Base-by-base conservation (phyloP, 2,888 invertebrate species). In the Ochropleura leucogaster region DNA sequence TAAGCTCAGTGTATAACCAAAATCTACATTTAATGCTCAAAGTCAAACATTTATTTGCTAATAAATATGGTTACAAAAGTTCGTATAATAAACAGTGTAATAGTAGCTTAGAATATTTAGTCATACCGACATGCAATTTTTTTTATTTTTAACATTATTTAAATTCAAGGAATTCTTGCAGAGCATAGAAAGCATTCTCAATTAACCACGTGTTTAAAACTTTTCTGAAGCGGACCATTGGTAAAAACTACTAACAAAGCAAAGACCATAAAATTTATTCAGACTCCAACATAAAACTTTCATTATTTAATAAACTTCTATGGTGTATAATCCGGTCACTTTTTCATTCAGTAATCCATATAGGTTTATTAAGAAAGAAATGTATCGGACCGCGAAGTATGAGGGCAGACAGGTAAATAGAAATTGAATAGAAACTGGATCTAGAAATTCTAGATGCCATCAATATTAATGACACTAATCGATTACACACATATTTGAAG, bases 391-490 rank as follows among this genome's bases (percentile, higher is more conserved):
- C 16, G 47, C 46, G 0, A 59, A 69, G 49, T 72, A 75, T 84
- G 66, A 64, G 46, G 69, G 42, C 69, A 59, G 59, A 68, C 72
- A 69, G 70, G 78, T 74, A 65, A 65, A 65, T 65, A 83, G 75
- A 82, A 78, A 86, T 68, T 67, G 59, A 68, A 68, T 82, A 82
- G 85, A 85, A 85, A 87, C 85, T 76, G 47, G 77, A 59, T 70
- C 69, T 68, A 53, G 59, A 64, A 74, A 70, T 76, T 80, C 80
- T 55, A 63, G 70, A 82, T 77, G 59, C 51, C 62, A 63, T 74
- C 62, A 64, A 59, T 74, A 59, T 70, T 44, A 44, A 20, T 10
- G 51, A 57, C 67, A 75, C 9, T 60, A 60, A 60, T 60, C 44
- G 59, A 20, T 68, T 40, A 42, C 40, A 66, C 46, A 42, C 42